Base-by-base conservation (phyloP, 2,113 vertebrate genomes). In the Oncorhynchus masou region DNA sequence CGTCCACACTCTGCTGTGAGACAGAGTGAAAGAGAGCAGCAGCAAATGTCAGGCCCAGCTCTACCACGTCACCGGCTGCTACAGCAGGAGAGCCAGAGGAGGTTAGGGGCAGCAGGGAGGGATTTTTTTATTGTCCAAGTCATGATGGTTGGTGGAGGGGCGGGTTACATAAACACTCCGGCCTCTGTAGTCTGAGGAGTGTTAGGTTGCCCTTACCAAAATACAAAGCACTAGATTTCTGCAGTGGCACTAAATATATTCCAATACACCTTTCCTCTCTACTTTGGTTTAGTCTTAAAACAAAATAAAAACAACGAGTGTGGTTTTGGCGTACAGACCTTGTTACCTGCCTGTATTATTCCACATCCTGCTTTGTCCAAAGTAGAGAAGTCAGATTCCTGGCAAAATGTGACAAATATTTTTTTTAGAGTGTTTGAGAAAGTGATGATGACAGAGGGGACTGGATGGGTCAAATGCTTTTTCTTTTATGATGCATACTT, bases 101-200 rank as follows among this genome's bases (percentile, higher is more conserved):
- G 66, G 45, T 7, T 7, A 45, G 39, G 39, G 39, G 39, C 9
- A 45, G 39, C 6, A 25, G 39, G 51, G 60, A 64, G 71, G 81
- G 31, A 70, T 84, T 70, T 83, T 31, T 85, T 87, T 85, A 83
- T 84, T 88, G 79, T 80, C 76, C 85, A 89, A 86, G 79, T 71
- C 81, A 80, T 65, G 69, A 77, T 76, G 74, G 70, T 77, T 76
- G 74, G 68, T 77, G 80, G 78, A 24, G 51, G 20, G 67, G 81
- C 24, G 12, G n/a, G 85, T 91, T 90, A 89, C 87, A 88, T 91
- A 92, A 91, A 85, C 74, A 79, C 76, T 86, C 75, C 84, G 49
- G 49, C 13, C 49, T 84, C 88, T 88, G 85, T 87, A 87, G 15
- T 27, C 49, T 11, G 39, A 45, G 15, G 7, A 76, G 74, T 82